phyloP scores from a whole-genome alignment of 2,888 invertebrate species.

The Eucera pruinosa region DNA sequence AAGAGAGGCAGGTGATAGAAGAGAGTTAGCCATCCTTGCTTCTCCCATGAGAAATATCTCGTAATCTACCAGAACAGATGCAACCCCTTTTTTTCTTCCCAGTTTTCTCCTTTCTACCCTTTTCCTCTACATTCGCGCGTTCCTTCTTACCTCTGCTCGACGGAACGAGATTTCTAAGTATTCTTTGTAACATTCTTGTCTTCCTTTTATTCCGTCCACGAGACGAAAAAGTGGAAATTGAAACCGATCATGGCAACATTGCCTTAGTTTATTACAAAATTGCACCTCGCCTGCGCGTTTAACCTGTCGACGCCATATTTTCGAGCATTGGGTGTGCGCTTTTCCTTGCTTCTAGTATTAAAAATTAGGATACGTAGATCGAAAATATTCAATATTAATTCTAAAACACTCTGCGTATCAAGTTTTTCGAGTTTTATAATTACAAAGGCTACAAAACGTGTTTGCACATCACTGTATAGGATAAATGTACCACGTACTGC shows the following conservation, averaged over 20 bases:
- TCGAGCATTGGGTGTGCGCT: no score
- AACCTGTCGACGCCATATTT: background rate
- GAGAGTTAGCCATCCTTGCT: slow-evolving; percentile 71
- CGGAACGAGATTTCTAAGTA: background rate
- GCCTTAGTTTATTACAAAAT: slow-evolving; percentile 1
- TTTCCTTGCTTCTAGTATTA: no score
- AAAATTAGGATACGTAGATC: no score
- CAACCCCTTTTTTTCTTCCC: slow-evolving; percentile 33
- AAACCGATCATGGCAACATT: background rate
- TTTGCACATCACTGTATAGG: no score
- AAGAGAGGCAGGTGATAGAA: slow-evolving; percentile 48
- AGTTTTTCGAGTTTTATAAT: no score
- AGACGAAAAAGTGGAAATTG: slow-evolving; percentile 9
- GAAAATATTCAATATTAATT: no score
- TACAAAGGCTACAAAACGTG: no score
- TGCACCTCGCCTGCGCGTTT: background rate
- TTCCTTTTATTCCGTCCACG: slow-evolving; percentile 4
- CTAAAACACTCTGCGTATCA: no score
- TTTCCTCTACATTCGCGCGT: background rate
- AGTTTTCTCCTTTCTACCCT: background rate
- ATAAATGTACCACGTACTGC: no score
- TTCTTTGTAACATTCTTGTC: background rate
- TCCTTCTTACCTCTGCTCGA: background rate
- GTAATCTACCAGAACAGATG: slow-evolving; percentile 70
- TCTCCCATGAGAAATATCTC: slow-evolving; percentile 72